phyloP scores from a whole-genome alignment of 2,113 vertebrate genomes.

The Okapia johnstoni region DNA sequence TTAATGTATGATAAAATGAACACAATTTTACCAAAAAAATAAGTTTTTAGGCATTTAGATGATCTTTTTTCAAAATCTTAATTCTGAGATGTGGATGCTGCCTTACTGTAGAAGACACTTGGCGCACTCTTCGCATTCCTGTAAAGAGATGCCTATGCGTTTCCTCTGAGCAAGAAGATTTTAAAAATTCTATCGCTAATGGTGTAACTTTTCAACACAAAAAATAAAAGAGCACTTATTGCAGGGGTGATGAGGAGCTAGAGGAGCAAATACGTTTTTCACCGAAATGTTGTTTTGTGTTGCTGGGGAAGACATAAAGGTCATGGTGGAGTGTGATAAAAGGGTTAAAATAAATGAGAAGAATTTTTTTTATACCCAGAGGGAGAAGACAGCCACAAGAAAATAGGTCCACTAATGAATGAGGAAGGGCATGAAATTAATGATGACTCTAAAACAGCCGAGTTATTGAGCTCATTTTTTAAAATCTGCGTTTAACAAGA shows the following conservation, averaged over 20 bases:
- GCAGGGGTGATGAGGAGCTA: neutral
- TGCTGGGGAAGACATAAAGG: neutral
- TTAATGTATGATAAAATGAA: neutral
- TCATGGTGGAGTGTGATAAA: neutral
- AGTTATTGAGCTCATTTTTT: conserved; percentile 71
- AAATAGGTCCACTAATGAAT: conserved; percentile 67
- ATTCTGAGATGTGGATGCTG: neutral
- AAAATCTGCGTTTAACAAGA: conserved; percentile 71
- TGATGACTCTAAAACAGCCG: conserved; percentile 66
- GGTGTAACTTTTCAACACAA: neutral
- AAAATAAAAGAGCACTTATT: neutral
- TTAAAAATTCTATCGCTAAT: neutral
- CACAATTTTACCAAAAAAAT: neutral
- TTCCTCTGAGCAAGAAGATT: neutral
- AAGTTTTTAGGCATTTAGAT: neutral
- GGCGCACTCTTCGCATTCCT: neutral
- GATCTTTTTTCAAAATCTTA: neutral
- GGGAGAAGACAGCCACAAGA: conserved; percentile 42
- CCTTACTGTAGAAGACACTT: neutral
- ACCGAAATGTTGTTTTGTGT: neutral
- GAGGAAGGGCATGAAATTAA: conserved; percentile 71
- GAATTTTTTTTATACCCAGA: neutral
- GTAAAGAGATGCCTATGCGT: neutral
- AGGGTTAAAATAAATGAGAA: conserved; percentile 39
- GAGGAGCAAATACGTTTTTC: neutral